Evolutionary conservation across 2,113 vertebrate genomes (phyloP).

Genomic region (Nannobrachium achirus): DNA sequence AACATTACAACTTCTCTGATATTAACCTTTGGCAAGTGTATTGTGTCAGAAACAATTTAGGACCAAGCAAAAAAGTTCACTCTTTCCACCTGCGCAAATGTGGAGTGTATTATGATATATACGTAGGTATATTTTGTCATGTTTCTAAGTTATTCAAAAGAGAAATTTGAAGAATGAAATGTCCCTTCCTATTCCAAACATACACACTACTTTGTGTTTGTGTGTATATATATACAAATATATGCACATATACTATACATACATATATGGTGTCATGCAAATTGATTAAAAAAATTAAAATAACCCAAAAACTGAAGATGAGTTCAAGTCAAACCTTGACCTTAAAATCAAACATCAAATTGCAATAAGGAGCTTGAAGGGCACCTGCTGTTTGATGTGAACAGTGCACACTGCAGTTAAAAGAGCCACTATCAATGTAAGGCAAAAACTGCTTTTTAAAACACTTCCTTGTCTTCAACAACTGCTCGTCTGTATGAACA

Average conservation of each 20-base stretch:
- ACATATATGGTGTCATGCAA: conserved; percentile 13
- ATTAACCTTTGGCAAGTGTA: no score
- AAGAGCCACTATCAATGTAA: conserved; percentile 32
- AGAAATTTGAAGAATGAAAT: conserved; percentile 29
- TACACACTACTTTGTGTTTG: no score
- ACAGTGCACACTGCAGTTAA: no score
- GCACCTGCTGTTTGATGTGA: no score
- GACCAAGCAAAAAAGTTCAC: not conserved
- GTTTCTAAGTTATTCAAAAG: conserved; percentile 11
- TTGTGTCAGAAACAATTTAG: not conserved
- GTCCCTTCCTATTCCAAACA: conserved; percentile 48
- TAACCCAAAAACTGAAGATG: no score
- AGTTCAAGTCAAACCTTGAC: no score
- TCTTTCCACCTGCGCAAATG: not conserved
- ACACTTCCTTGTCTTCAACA: conserved; percentile 11
- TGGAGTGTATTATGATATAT: not conserved
- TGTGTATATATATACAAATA: not conserved
- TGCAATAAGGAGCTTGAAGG: no score
- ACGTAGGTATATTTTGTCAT: conserved; percentile 1
- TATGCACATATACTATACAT: conserved; percentile 36
- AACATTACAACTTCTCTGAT: not conserved
- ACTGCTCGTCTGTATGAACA: conserved; percentile 19
- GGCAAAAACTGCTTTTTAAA: conserved; percentile 47
- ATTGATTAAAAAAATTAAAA: no score
- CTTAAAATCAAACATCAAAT: no score